A percentile compares a stretch with the other conserved stretches of the same genome.
phyloP scores from a whole-genome alignment of 2,888 invertebrate species.

The Callosobruchus maculatus region DNA sequence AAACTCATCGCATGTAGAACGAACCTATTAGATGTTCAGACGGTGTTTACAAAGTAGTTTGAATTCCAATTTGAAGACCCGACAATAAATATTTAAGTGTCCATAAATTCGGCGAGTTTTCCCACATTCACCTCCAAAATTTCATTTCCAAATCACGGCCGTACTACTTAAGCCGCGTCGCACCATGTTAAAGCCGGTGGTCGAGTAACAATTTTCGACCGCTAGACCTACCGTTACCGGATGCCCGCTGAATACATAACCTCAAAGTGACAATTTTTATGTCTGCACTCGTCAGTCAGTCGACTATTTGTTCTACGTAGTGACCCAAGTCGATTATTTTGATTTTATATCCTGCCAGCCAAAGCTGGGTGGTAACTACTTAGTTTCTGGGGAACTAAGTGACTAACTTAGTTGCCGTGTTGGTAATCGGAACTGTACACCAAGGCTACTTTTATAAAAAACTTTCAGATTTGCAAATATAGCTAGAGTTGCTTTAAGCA shows the following conservation, averaged over 20 bases:
- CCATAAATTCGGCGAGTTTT: slow-evolving; percentile 3
- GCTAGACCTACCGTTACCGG: slow-evolving; percentile 24
- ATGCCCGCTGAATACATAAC: slow-evolving; percentile 19
- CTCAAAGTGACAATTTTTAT: slow-evolving; percentile 11
- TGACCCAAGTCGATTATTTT: not conserved
- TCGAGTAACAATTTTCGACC: slow-evolving; percentile 14
- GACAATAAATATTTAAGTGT: slow-evolving; percentile 5
- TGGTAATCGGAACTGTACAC: too few species aligned
- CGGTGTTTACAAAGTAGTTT: slow-evolving; percentile 4
- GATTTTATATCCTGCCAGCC: too few species aligned
- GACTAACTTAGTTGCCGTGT: too few species aligned
- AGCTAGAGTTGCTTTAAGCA: too few species aligned
- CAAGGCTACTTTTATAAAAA: too few species aligned
- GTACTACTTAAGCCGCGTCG: slow-evolving; percentile 15
- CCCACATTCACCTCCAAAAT: slow-evolving; percentile 11
- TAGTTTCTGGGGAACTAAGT: too few species aligned
- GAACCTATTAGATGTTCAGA: not conserved
- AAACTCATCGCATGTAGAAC: not conserved
- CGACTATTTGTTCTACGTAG: slow-evolving; percentile 8
- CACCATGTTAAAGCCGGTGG: too few species aligned
- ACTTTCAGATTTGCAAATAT: too few species aligned
- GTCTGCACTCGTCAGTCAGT: slow-evolving; percentile 11
- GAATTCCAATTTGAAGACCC: not conserved
- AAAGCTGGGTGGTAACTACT: too few species aligned
- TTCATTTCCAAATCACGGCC: slow-evolving; percentile 14